A percentile compares a stretch with the other conserved stretches of the same genome.
Evolutionary conservation across 2,888 invertebrate species (phyloP).

Genomic region (Rotaria socialis): DNA sequence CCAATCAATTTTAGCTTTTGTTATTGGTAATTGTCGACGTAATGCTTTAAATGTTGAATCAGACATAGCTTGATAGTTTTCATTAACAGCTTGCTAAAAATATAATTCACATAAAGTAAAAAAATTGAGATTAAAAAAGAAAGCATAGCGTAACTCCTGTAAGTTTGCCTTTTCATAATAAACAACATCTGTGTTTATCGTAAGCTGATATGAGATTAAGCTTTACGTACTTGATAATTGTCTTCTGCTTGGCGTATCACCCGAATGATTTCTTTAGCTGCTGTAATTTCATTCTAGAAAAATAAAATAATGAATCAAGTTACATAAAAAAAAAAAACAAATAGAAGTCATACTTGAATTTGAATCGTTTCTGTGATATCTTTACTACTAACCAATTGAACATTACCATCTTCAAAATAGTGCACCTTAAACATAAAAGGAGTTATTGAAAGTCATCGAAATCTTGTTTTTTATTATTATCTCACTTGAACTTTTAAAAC

Average conservation of each 20-base stretch:
- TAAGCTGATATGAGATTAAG: too few species aligned
- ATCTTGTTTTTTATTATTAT: too few species aligned
- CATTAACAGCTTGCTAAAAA: slow-evolving; percentile 34
- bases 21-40: slow-evolving; percentile 91
- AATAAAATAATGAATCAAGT: too few species aligned
- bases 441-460: too few species aligned
- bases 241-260: slow-evolving; percentile 86
- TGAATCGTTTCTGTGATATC: slow-evolving; percentile 79
- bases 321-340: too few species aligned
- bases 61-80: slow-evolving; percentile 70
- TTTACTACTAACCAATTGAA: slow-evolving; percentile 94
- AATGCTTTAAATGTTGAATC: slow-evolving; percentile 99
- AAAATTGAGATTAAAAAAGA: background rate
- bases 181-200: too few species aligned
- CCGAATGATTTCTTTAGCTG: slow-evolving; percentile 86
- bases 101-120: background rate
- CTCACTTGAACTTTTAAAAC: slow-evolving; percentile 43
- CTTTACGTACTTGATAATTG: slow-evolving; percentile 73
- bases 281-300: slow-evolving; percentile 69
- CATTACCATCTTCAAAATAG: slow-evolving; percentile 99
- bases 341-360: slow-evolving; percentile 56
- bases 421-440: slow-evolving; percentile 67
- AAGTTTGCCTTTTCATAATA: too few species aligned
- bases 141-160: too few species aligned
- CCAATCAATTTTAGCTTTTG: slow-evolving; percentile 99